These are phyloP conservation scores for Oncorhynchus masou DNA, from an alignment of 2,113 vertebrate genomes.

Conservation along the genomic window DNA sequence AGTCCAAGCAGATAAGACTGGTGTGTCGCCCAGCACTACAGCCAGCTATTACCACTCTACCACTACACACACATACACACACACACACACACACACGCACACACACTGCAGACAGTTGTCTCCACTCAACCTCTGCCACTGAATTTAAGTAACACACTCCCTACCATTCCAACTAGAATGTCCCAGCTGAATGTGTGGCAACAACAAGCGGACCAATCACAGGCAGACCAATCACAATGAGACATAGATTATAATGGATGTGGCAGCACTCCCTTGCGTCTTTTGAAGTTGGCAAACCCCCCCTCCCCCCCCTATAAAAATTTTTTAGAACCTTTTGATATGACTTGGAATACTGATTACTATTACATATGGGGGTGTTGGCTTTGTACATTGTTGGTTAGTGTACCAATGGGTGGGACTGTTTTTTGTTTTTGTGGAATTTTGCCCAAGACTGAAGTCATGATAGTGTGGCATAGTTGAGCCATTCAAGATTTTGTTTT, in stretches of 20 bases:
- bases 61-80: too few species aligned
- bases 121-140: background rate
- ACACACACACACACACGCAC: too few species aligned
- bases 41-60: background rate
- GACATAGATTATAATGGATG: background rate
- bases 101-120: background rate
- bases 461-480: background rate
- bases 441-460: constrained; percentile 22
- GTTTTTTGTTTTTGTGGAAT: constrained; percentile 6
- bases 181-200: background rate
- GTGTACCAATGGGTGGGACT: background rate
- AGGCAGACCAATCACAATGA: background rate
- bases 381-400: background rate
- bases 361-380: background rate
- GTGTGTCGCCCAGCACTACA: constrained; percentile 12
- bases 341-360: background rate
- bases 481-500: background rate
- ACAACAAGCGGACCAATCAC: background rate
- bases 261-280: constrained; percentile 1
- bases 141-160: background rate
- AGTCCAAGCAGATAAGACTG: constrained; percentile 37
- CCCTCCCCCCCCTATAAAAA: background rate
- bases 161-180: background rate
- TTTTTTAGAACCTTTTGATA: background rate
- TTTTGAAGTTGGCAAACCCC: background rate